These are phyloP conservation scores for Argentina silus DNA, from an alignment of 2,797 vertebrate genomes.

Conservation along the genomic window DNA sequence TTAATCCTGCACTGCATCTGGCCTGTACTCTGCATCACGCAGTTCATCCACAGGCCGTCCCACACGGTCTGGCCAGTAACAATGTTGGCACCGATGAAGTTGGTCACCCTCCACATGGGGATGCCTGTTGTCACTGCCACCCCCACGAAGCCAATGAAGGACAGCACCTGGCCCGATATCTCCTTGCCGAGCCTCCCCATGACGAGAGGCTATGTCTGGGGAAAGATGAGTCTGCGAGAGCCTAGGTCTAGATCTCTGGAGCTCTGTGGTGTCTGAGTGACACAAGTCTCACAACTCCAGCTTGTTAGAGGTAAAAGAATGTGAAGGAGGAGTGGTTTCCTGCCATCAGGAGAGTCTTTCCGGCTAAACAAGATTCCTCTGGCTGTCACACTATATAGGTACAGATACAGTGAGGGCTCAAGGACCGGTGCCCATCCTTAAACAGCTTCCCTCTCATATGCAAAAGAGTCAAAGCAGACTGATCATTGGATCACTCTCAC, in stretches of 20 bases:
- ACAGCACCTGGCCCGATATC: slow-evolving; percentile 68
- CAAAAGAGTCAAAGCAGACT: background rate
- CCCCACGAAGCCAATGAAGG: slow-evolving; percentile 71
- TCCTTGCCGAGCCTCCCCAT: slow-evolving; percentile 67
- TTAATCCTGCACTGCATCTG: slow-evolving; percentile 82
- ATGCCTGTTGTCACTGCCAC: slow-evolving; percentile 69
- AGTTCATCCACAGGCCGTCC: slow-evolving; percentile 73
- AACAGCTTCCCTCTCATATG: slow-evolving; percentile 27
- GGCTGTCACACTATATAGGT: slow-evolving; percentile 12
- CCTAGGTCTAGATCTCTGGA: slow-evolving; percentile 21
- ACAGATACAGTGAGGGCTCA: background rate
- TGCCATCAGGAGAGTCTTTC: slow-evolving; percentile 54
- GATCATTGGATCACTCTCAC: background rate
- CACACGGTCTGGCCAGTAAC: slow-evolving; percentile 78
- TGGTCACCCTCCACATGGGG: slow-evolving; percentile 81
- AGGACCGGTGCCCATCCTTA: slow-evolving; percentile 49
- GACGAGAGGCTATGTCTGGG: slow-evolving; percentile 37
- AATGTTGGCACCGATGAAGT: slow-evolving; percentile 80
- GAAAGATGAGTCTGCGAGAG: slow-evolving; percentile 18
- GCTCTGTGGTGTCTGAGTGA: slow-evolving; percentile 5
- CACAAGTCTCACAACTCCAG: slow-evolving; percentile 27
- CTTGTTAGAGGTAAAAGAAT: slow-evolving; percentile 40
- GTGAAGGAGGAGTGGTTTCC: slow-evolving; percentile 40
- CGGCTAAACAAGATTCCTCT: slow-evolving; percentile 70
- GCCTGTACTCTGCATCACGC: slow-evolving; percentile 76